A percentile compares a stretch with the other conserved stretches of the same genome.
These are phyloP conservation scores for Schizotus pectinicornis DNA, from an alignment of 2,888 invertebrate species.

Conservation along the genomic window DNA sequence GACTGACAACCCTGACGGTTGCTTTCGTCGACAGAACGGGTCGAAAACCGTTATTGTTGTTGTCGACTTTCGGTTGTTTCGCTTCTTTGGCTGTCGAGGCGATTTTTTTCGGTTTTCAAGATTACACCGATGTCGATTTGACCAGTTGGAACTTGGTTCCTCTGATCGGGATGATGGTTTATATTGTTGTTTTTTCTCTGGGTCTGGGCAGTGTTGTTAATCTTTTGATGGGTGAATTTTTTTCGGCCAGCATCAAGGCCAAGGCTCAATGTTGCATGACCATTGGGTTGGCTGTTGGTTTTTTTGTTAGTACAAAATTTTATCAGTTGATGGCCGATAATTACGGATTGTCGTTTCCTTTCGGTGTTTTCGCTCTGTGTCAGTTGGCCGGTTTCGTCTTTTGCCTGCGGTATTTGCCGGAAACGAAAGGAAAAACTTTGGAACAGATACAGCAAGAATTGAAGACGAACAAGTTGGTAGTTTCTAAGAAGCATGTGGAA, in stretches of 20 bases:
- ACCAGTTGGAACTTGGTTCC: neutral
- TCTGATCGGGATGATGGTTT: neutral
- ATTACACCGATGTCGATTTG: neutral
- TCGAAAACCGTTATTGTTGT: slow-evolving; percentile 2
- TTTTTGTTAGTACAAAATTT: slow-evolving; percentile 2
- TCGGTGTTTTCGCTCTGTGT: neutral
- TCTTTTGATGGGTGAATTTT: slow-evolving; percentile 46
- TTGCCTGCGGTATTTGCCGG: slow-evolving; percentile 1
- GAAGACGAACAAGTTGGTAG: neutral
- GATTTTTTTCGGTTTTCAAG: neutral
- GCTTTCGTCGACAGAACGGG: neutral
- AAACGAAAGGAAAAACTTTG: slow-evolving; percentile 2
- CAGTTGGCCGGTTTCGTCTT: slow-evolving; percentile 1
- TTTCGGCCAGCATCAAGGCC: slow-evolving; percentile 45
- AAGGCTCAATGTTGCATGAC: slow-evolving; percentile 30
- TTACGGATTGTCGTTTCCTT: slow-evolving; percentile 1
- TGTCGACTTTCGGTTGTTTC: neutral
- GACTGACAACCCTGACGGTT: neutral
- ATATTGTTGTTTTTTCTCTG: neutral
- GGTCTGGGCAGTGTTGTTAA: neutral
- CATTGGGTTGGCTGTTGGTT: neutral
- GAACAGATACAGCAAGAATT: slow-evolving; percentile 9
- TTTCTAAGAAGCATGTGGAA: too few relatives aligned
- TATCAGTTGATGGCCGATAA: slow-evolving; percentile 5
- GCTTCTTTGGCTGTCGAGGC: neutral